Base-by-base conservation (phyloP, 53 echinoderm and acorn worm species). In the Holothuria scabra region DNA sequence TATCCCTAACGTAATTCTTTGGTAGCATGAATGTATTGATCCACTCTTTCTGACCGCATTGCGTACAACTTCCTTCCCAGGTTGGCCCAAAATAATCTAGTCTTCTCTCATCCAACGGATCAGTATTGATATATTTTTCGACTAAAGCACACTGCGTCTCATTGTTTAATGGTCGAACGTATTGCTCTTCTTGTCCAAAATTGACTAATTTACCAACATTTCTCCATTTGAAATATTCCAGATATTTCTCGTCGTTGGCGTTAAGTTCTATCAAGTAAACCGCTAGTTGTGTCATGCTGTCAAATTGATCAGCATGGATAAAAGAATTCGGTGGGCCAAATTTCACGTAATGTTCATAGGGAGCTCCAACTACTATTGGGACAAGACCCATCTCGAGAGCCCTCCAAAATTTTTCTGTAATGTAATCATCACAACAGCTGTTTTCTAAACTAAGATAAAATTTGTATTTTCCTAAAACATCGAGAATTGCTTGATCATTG, bases 391-490 rank as follows among this genome's bases (percentile, higher is more conserved):
- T 32, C 31, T 78, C 78, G n/a, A 78, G 52, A 26, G 78, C 31
- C 49, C 78, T 14, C 78, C 78, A 78, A 58, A 78, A 78, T 59
- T 78, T 78, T 59, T 78, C 78, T 8, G 78, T 78, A 2, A 78
- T 56, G 55, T 78, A 78, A 25, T 78, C 78, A 28, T 78, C 78
- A 78, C 78, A 78, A 20, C 78, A 78, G n/a, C 78, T 78, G 78
- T 78, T 78, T 57, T 78, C 78, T 78, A 78, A 58, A 32, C 78
- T 78, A 58, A 78, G 58, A 58, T 78, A 78, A 34, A 78, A 78
- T 59, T 78, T 78, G 48, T 78, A 78, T 32, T 55, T 55, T 58
- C 56, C 23, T 23, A 78, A 30, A 30, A 30, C 56, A 13, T 57
- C 78, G 4, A 32, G 52, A 28, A 78, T 24, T 19, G 58, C 78